Base-by-base conservation (phyloP, 2,888 invertebrate genomes). In the Euplexia lucipara region DNA sequence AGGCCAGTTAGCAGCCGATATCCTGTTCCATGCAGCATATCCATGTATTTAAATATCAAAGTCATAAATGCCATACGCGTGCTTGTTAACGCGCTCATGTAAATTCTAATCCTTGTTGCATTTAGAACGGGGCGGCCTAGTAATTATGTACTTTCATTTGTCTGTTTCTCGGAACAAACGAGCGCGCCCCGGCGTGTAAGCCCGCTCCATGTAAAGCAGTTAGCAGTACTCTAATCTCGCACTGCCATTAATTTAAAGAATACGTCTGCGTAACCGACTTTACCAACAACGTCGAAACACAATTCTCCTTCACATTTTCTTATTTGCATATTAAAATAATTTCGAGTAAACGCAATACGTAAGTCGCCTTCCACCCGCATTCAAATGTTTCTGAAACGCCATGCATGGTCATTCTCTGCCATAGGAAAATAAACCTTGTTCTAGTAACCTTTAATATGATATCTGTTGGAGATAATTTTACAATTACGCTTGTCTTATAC, bases 251-350 rank as follows among this genome's bases (percentile, higher is more conserved):
- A 95, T 95, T 94, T 94, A 94, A 95, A 94, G 95, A 95, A 95
- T 95, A 94, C 91, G 93, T 93, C 94, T 92, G 91, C 91, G 92
- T 92, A 92, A 92, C 94, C 88, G 85, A 92, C 92, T 92, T 88
- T 87, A 91, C 91, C 90, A 90, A 91, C 94, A 91, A 90, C 91
- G 91, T 92, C 91, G 91, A 91, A 93, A 93, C 89, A 93, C 92
- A 94, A 93, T 95, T 91, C 94, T 91, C 90, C 91, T 93, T 91
- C 92, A 94, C 95, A 94, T 94, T 92, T 95, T 93, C 94, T 93
- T 95, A 95, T 95, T 95, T 95, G 94, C 95, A 95, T 95, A 95
- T 95, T 94, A 95, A 95, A 95, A 95, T 95, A 93, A 95, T 95
- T 95, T 95, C 93, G 87, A 94, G 92, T 92, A 90, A 95, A 92